A percentile compares a stretch with the other conserved stretches of the same genome.
These are phyloP conservation scores for Polylopha cassiicola DNA, from an alignment of 2,888 invertebrate species.

Conservation along the genomic window DNA sequence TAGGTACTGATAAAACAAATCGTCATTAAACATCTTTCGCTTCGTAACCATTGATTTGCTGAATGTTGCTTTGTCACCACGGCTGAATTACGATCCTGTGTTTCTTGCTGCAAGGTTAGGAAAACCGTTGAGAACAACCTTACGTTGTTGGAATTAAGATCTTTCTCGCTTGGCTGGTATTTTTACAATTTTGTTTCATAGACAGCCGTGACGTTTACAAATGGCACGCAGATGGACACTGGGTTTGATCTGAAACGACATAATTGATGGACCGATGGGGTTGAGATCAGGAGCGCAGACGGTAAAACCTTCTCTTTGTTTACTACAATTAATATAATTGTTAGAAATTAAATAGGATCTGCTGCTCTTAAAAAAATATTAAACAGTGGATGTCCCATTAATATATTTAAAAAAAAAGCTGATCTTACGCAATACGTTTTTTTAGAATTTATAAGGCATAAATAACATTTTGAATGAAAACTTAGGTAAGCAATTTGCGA, in stretches of 20 bases:
- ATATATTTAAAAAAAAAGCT: too few relatives aligned
- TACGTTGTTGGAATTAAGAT: slow-evolving; percentile 29
- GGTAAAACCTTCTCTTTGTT: slow-evolving; percentile 13
- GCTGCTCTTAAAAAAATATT: too few relatives aligned
- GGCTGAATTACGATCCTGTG: slow-evolving; percentile 46
- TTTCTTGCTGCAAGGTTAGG: slow-evolving; percentile 30
- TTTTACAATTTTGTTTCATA: slow-evolving; percentile 30
- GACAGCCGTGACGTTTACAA: slow-evolving; percentile 57
- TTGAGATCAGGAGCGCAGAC: slow-evolving; percentile 18
- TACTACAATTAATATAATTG: slow-evolving; percentile 6
- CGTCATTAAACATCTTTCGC: slow-evolving; percentile 39
- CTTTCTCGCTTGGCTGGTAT: slow-evolving; percentile 26
- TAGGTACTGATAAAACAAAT: slow-evolving; percentile 43
- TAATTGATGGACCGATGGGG: slow-evolving; percentile 60
- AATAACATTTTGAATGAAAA: too few relatives aligned
- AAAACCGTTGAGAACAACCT: slow-evolving; percentile 22
- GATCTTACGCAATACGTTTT: too few relatives aligned
- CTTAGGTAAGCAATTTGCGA: too few relatives aligned
- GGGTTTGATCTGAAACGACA: slow-evolving; percentile 63
- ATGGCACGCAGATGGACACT: slow-evolving; percentile 62
- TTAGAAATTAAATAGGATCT: too few relatives aligned
- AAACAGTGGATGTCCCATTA: too few relatives aligned
- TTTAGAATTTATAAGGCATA: too few relatives aligned
- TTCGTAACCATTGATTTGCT: slow-evolving; percentile 52
- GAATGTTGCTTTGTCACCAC: slow-evolving; percentile 58